These are phyloP conservation scores for Belonocnema kinseyi DNA, from an alignment of 1,140 invertebrate genomes.

Conservation along the genomic window DNA sequence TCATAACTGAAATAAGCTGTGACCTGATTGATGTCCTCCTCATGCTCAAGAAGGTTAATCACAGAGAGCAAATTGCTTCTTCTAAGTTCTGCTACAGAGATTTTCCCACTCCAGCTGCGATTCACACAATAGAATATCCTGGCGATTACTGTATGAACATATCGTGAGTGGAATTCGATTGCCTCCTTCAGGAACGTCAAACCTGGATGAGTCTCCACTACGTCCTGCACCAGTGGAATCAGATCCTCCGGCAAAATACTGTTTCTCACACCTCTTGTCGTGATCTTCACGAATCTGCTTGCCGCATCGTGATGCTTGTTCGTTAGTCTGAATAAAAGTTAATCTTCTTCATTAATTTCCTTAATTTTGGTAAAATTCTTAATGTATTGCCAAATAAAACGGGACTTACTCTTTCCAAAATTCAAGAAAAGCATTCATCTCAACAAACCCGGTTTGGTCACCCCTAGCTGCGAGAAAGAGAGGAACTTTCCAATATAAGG, in stretches of 20 bases:
- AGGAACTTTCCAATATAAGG: constrained; percentile 96
- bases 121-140: constrained; percentile 99
- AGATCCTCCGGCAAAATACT: constrained; percentile 90
- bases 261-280: constrained; percentile 82
- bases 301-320: constrained; percentile 90
- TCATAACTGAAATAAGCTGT: constrained; percentile 99
- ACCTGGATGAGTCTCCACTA: constrained; percentile 99
- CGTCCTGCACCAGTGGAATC: constrained; percentile 95
- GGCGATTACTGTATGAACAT: constrained; percentile 97
- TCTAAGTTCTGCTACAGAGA: constrained; percentile 92
- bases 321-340: constrained; percentile 78
- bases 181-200: constrained; percentile 97
- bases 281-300: constrained; percentile 91
- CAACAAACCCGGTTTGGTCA: constrained; percentile 83
- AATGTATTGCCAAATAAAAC: neutral
- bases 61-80: constrained; percentile 91
- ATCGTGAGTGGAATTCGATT: constrained; percentile 98
- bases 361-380: neutral
- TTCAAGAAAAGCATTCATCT: constrained; percentile 88
- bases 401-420: constrained; percentile 91
- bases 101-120: constrained; percentile 96
- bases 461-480: constrained; percentile 90
- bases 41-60: constrained; percentile 87
- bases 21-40: constrained; percentile 98
- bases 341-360: neutral